A percentile compares a stretch with the other conserved stretches of the same genome.
These are phyloP conservation scores for Panagrolaimus sp. DNA, from an alignment of 1,140 invertebrate species.

Conservation along the genomic window DNA sequence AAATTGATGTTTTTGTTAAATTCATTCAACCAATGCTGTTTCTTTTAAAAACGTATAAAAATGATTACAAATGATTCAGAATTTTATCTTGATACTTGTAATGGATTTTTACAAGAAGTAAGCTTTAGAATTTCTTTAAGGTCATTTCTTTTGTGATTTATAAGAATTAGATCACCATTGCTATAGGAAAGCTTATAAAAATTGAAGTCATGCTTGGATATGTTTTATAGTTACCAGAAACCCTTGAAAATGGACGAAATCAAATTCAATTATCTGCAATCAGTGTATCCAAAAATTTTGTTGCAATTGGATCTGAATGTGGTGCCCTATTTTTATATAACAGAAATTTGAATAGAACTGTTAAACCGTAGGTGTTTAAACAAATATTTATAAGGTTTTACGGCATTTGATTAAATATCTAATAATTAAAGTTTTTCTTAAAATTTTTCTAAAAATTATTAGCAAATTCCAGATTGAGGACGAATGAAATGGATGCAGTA, in stretches of 20 bases:
- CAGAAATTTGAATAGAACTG: slow-evolving; percentile 34
- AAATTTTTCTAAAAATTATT: too few relatives aligned
- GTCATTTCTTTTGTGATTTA: too few relatives aligned
- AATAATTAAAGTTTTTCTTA: slow-evolving; percentile 7
- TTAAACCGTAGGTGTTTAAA: slow-evolving; percentile 26
- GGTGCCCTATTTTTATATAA: slow-evolving; percentile 34
- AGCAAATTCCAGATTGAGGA: slow-evolving; percentile 22
- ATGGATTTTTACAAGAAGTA: slow-evolving; percentile 20
- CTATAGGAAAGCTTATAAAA: too few relatives aligned
- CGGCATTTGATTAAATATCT: not conserved
- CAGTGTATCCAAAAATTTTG: slow-evolving; percentile 22
- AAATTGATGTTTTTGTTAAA: too few relatives aligned
- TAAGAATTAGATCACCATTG: too few relatives aligned
- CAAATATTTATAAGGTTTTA: not conserved
- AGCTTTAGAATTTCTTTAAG: not conserved
- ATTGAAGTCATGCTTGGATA: not conserved
- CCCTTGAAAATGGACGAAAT: slow-evolving; percentile 31
- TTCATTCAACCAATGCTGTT: too few relatives aligned
- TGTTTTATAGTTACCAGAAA: slow-evolving; percentile 27
- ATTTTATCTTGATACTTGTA: slow-evolving; percentile 24
- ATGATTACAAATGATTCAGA: slow-evolving; percentile 8
- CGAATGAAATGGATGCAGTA: slow-evolving; percentile 28
- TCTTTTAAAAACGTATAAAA: too few relatives aligned
- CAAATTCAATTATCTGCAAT: slow-evolving; percentile 26
- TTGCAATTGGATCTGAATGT: slow-evolving; percentile 35